Percentiles rank a stretch among this genome's conserved stretches.
These are phyloP conservation scores for Actinia equina DNA, from an alignment of 64 coral and sea anemone species.

Conservation along the genomic window DNA sequence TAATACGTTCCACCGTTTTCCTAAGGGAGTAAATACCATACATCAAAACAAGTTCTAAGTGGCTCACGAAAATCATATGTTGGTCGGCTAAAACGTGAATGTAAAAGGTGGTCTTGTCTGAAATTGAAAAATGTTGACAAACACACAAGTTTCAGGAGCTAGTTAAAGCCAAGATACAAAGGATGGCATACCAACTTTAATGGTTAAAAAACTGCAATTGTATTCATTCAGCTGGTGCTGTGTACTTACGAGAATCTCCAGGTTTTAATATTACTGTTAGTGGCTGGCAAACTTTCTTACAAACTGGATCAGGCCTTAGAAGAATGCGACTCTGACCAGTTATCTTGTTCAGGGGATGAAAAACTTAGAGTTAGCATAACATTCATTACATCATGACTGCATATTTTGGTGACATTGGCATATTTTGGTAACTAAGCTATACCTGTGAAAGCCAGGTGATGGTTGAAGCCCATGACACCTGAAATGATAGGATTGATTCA, in stretches of 20 bases:
- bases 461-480: slow-evolving; percentile 55
- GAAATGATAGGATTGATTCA: not conserved
- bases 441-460: slow-evolving; percentile 75
- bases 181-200: too few relatives aligned
- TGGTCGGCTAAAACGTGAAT: too few relatives aligned
- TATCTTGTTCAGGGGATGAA: slow-evolving; percentile 33
- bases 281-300: slow-evolving; percentile 49
- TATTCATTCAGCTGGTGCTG: not conserved
- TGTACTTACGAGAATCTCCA: slow-evolving; percentile 71
- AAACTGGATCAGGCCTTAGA: slow-evolving; percentile 58
- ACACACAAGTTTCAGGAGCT: too few relatives aligned
- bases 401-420: not conserved
- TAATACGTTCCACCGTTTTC: too few relatives aligned
- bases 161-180: too few relatives aligned
- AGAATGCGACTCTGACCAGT: slow-evolving; percentile 45
- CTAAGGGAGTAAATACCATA: too few relatives aligned
- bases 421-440: not conserved
- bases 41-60: too few relatives aligned
- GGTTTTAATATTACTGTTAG: slow-evolving; percentile 34
- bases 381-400: not conserved
- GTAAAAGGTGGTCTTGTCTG: too few relatives aligned
- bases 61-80: too few relatives aligned
- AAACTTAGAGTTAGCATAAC: not conserved
- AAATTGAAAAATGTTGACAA: too few relatives aligned
- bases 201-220: too few relatives aligned